Base-by-base conservation (phyloP, 2,797 vertebrate genomes). In the Cygnus olor region DNA sequence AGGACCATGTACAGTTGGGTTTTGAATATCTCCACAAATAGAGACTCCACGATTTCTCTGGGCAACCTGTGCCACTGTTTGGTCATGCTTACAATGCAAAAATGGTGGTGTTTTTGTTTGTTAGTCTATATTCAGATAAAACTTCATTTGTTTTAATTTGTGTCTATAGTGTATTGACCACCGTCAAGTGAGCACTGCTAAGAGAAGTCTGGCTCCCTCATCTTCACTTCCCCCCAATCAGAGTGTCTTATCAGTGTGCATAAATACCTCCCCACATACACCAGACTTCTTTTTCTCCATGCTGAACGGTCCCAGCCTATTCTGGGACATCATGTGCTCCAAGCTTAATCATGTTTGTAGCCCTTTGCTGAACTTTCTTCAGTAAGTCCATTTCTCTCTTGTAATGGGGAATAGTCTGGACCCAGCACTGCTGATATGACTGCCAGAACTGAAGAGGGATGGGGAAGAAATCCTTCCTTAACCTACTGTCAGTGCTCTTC, bases 401-500 rank as follows among this genome's bases (percentile, higher is more conserved):
- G 16, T 45, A 8, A 40, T 60, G 4, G 9, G 14, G 49, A 53
- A 38, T 58, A 19, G 15, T 11, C 8, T 30, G 34, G 30, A 64
- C 18, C 4, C 66, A 69, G 25, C 32, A 47, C 21, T 19, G 21
- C 5, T 40, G 19, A 5, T 69, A 21, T 20, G 44, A 19, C 40
- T 57, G 28, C 9, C 4, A 63, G 9, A 24, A 25, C 15, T 58
- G 22, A 54, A 19, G 17, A 74, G 19, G 42, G 45, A 19, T 20
- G 56, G 58, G 34, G 25, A 47, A 47, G 22, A 87, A 54, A 9
- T 8, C 19, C 8, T 53, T 9, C 38, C 10, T 58, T 40, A 10
- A 2, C 3, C 7, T 22, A 4, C 4, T 49, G 51, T 6, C 8
- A 65, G 1, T 3, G 4, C 14, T 28, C 11, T 71, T 61, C 17